These are phyloP conservation scores for Heliconius hewitsoni DNA, from an alignment of 1,140 invertebrate genomes.

Conservation along the genomic window DNA sequence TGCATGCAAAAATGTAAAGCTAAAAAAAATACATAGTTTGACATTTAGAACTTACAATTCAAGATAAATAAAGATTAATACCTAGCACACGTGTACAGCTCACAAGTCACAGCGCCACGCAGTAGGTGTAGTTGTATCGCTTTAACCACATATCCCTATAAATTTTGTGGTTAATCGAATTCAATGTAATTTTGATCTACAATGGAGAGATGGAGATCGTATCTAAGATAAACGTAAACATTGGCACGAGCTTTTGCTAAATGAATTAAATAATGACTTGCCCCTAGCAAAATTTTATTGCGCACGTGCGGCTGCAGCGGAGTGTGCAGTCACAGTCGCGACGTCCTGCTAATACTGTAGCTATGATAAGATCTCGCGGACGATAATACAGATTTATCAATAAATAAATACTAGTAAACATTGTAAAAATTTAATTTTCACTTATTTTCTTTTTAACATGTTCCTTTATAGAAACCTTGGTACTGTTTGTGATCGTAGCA, in stretches of 20 bases:
- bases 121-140: neutral
- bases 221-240: conserved; percentile 1
- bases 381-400: neutral
- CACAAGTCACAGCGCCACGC: neutral
- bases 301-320: neutral
- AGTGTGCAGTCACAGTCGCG: neutral
- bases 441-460: too few relatives aligned
- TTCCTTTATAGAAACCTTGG: too few relatives aligned
- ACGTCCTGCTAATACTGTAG: neutral
- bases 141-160: neutral
- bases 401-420: neutral
- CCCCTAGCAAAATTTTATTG: neutral
- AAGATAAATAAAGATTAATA: neutral
- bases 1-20: too few relatives aligned
- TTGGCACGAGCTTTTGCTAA: neutral
- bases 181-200: neutral
- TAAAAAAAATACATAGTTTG: too few relatives aligned
- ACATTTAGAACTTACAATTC: too few relatives aligned
- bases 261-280: neutral
- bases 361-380: neutral
- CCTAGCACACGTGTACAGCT: neutral
- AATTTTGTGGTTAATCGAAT: neutral
- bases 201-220: neutral
- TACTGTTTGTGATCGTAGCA: too few relatives aligned
- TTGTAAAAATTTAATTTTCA: too few relatives aligned